Percentiles rank a stretch among this genome's conserved stretches.
These are phyloP conservation scores for Diplolepis rosae DNA, from an alignment of 2,888 invertebrate species.

Conservation along the genomic window DNA sequence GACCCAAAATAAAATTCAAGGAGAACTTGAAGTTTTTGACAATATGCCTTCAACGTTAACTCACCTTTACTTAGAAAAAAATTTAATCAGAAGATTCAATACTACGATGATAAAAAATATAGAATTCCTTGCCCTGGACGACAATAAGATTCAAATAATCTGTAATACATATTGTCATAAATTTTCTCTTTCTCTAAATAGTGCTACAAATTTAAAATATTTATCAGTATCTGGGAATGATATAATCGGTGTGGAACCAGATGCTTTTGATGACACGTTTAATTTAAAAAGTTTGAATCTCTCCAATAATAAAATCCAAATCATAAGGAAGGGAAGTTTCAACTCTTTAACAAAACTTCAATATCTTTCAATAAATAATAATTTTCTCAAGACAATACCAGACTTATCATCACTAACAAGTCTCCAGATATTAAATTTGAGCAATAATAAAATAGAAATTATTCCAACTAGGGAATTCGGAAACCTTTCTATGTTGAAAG, in stretches of 20 bases:
- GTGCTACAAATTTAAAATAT: slow-evolving; percentile 50
- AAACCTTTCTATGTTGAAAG: slow-evolving; percentile 7
- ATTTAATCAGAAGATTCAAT: slow-evolving; percentile 52
- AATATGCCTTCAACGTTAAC: slow-evolving; percentile 53
- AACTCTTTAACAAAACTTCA: slow-evolving; percentile 47
- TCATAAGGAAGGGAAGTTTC: slow-evolving; percentile 48
- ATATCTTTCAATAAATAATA: slow-evolving; percentile 50
- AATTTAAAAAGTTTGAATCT: slow-evolving; percentile 54
- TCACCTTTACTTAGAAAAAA: slow-evolving; percentile 58
- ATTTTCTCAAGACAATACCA: not conserved
- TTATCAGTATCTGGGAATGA: slow-evolving; percentile 56
- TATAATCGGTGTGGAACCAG: slow-evolving; percentile 51
- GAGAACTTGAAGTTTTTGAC: slow-evolving; percentile 49
- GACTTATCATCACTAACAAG: slow-evolving; percentile 21
- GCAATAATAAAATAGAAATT: slow-evolving; percentile 49
- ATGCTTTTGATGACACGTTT: slow-evolving; percentile 54
- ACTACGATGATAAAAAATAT: slow-evolving; percentile 48
- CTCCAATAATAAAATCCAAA: slow-evolving; percentile 53
- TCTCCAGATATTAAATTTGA: slow-evolving; percentile 48
- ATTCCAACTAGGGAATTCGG: slow-evolving; percentile 38
- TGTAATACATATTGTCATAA: slow-evolving; percentile 53
- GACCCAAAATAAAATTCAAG: slow-evolving; percentile 58
- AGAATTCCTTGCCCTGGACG: slow-evolving; percentile 54
- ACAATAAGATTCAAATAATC: slow-evolving; percentile 55
- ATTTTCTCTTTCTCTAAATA: slow-evolving; percentile 48